A percentile compares a stretch with the other conserved stretches of the same genome.
Evolutionary conservation across 30 jellyfish, hydroid and myxozoan species (phyloP).

Genomic region (Aurelia coerulea): DNA sequence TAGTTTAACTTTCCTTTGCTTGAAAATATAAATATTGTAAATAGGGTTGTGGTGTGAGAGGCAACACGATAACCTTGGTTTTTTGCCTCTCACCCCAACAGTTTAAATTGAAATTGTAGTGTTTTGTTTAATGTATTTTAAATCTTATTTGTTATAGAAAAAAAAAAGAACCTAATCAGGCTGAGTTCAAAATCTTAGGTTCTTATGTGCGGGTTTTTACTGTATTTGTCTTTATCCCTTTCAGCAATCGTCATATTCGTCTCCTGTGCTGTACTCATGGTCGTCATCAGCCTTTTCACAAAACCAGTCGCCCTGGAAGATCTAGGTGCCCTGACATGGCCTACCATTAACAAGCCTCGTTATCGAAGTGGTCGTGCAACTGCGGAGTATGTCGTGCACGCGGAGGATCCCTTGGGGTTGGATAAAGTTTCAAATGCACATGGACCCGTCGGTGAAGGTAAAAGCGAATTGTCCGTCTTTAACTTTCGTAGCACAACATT

Average conservation of each 20-base stretch:
- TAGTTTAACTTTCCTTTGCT: too few species aligned
- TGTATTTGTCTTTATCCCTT: not conserved
- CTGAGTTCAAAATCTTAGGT: too few species aligned
- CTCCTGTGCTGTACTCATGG: constrained; percentile 76
- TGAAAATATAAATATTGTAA: too few species aligned
- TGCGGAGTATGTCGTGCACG: constrained; percentile 63
- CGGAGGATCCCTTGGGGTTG: constrained; percentile 11
- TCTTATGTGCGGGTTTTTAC: too few species aligned
- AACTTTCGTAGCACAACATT: too few species aligned
- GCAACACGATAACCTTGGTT: too few species aligned
- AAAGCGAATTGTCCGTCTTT: not conserved
- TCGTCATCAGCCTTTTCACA: constrained; percentile 73
- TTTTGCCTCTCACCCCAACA: too few species aligned
- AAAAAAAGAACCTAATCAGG: too few species aligned
- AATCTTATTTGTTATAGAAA: too few species aligned
- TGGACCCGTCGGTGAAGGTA: constrained; percentile 60
- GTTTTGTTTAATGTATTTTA: too few species aligned
- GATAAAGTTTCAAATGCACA: constrained; percentile 31
- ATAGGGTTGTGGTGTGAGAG: too few species aligned
- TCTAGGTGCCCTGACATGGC: constrained; percentile 96
- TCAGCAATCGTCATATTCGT: constrained; percentile 82
- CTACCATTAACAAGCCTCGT: constrained; percentile 51
- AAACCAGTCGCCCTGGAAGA: constrained; percentile 80
- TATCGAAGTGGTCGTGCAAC: constrained; percentile 15
- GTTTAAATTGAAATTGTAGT: too few species aligned